Percentiles rank a stretch among this genome's conserved stretches.
Evolutionary conservation across 2,797 vertebrate genomes (phyloP).

Genomic region (Serranus cabrilla): DNA sequence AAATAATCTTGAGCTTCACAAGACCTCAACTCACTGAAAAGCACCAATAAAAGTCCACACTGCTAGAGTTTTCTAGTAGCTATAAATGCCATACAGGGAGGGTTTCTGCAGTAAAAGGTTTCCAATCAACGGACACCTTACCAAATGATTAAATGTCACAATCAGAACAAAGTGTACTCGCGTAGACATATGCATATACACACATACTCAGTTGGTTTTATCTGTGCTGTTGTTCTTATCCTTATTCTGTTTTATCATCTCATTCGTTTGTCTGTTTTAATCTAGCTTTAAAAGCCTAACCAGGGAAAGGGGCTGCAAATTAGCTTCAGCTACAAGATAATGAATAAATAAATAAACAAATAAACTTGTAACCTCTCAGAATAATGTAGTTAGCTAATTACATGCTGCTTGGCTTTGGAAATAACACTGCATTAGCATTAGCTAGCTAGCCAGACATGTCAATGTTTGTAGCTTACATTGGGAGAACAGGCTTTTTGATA

Average conservation of each 20-base stretch:
- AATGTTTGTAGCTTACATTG: not conserved
- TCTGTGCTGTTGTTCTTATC: not conserved
- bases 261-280: not conserved
- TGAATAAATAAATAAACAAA: not conserved
- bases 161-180: not conserved
- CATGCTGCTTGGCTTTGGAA: not conserved
- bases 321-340: not conserved
- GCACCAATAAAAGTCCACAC: conserved; percentile 1
- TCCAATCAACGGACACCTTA: not conserved
- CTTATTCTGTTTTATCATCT: not conserved
- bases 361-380: not conserved
- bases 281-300: not conserved
- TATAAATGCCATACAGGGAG: conserved; percentile 20
- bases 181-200: not conserved
- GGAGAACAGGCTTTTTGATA: not conserved
- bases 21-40: conserved; percentile 27
- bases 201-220: not conserved
- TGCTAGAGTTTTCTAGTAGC: not conserved
- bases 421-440: not conserved
- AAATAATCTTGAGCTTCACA: conserved; percentile 32
- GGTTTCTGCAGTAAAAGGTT: not conserved
- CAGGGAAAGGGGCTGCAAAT: not conserved
- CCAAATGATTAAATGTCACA: not conserved
- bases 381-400: not conserved
- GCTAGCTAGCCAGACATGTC: not conserved